A percentile compares a stretch with the other conserved stretches of the same genome.
Conservation (phyloP, 2,113 vertebrate genomes). For the Crotalus tigris region DNA sequence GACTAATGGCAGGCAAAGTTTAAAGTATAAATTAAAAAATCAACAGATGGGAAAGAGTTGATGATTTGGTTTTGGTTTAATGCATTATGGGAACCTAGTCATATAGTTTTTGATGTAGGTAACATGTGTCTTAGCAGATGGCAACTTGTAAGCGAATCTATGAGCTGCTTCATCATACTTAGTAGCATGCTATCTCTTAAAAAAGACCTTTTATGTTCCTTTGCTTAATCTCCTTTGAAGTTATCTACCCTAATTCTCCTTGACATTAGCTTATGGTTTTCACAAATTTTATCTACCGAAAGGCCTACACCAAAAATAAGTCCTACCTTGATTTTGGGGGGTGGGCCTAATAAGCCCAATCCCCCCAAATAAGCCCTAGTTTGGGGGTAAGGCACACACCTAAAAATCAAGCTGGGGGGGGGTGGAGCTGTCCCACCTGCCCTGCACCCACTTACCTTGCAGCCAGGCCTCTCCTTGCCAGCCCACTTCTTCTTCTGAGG, state of each 20-base stretch:
- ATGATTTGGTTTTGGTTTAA: neutral
- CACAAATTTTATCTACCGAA: neutral
- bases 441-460: too few species aligned
- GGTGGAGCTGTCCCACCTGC: too few species aligned
- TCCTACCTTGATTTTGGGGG: too few species aligned
- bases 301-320: too few species aligned
- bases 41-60: neutral
- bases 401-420: too few species aligned
- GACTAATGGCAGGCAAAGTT: neutral
- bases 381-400: too few species aligned
- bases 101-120: neutral
- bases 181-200: neutral
- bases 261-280: neutral
- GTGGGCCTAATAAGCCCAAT: too few species aligned
- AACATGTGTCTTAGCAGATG: neutral
- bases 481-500: too few species aligned
- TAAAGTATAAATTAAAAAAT: neutral
- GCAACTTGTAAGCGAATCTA: neutral
- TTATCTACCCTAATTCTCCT: neutral
- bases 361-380: too few species aligned
- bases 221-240: neutral
- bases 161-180: neutral
- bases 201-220: too few species aligned
- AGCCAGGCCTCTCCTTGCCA: too few species aligned
- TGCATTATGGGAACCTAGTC: neutral